These are phyloP conservation scores for Crotalus horridus DNA, from an alignment of 2,113 vertebrate genomes.

Conservation along the genomic window DNA sequence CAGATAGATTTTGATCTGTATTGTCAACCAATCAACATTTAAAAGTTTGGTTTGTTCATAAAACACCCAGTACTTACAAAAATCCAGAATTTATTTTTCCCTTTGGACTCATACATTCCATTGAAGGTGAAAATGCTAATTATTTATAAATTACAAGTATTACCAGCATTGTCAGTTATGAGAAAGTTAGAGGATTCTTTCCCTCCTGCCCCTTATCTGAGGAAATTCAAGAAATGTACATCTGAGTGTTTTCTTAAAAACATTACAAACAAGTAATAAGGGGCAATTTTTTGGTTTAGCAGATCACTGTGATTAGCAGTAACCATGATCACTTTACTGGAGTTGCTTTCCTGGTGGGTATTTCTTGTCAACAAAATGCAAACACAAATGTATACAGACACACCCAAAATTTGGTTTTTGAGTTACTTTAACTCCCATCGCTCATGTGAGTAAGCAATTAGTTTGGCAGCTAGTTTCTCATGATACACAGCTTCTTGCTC, in stretches of 20 bases:
- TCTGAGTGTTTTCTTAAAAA: neutral
- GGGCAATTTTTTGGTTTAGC: neutral
- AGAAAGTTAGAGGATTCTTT: neutral
- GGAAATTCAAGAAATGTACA: neutral
- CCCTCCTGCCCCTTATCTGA: neutral
- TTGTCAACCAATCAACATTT: neutral
- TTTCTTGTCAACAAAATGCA: neutral
- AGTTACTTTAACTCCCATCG: neutral
- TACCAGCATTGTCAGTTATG: neutral
- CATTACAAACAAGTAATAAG: neutral
- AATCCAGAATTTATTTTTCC: neutral
- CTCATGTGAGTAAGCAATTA: neutral
- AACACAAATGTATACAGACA: rapidly evolving
- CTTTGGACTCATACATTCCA: neutral
- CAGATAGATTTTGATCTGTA: neutral
- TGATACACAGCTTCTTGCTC: neutral
- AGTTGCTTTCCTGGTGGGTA: neutral
- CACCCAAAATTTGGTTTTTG: neutral
- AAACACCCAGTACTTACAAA: neutral
- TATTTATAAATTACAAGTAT: neutral
- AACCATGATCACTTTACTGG: neutral
- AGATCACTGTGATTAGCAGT: neutral
- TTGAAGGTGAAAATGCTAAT: neutral
- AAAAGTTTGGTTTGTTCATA: neutral
- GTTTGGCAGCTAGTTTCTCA: neutral